Conservation (phyloP, 2,797 vertebrate species). For the Pipistrellus kuhlii region DNA sequence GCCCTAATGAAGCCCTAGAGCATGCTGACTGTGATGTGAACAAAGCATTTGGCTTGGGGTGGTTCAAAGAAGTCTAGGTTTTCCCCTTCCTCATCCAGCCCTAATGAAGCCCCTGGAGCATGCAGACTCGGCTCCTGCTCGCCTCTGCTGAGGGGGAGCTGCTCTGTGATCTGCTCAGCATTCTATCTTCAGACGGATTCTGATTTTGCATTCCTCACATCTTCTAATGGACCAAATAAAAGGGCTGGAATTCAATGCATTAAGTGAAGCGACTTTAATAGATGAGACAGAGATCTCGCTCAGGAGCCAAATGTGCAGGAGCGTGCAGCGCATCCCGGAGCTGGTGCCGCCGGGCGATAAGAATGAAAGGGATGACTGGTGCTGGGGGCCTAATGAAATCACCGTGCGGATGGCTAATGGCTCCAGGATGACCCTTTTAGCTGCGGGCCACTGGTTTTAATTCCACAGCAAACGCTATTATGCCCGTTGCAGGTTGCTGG, state of each 20-base stretch:
- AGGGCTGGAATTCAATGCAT: background rate
- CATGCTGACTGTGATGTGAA: too few relatives aligned
- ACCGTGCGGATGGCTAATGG: background rate
- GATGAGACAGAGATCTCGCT: constrained; percentile 2
- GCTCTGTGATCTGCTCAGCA: background rate
- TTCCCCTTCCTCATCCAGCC: background rate
- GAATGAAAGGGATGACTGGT: background rate
- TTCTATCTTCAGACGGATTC: background rate
- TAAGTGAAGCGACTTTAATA: constrained; percentile 5
- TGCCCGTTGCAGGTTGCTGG: background rate
- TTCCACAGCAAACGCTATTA: background rate
- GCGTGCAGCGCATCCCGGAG: background rate
- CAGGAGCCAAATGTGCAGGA: background rate
- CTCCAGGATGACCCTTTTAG: background rate
- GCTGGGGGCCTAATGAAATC: background rate
- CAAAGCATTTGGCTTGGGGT: background rate
- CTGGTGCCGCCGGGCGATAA: background rate
- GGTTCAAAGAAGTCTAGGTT: background rate
- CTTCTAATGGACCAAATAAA: background rate
- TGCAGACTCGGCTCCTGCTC: background rate
- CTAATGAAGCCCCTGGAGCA: background rate
- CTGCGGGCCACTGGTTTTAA: background rate
- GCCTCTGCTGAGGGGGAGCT: background rate
- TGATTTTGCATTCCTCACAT: constrained; percentile 6
- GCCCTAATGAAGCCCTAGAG: background rate